These are phyloP conservation scores for Catostomus latipinnis DNA, from an alignment of 2,797 vertebrate species.

Conservation along the genomic window DNA sequence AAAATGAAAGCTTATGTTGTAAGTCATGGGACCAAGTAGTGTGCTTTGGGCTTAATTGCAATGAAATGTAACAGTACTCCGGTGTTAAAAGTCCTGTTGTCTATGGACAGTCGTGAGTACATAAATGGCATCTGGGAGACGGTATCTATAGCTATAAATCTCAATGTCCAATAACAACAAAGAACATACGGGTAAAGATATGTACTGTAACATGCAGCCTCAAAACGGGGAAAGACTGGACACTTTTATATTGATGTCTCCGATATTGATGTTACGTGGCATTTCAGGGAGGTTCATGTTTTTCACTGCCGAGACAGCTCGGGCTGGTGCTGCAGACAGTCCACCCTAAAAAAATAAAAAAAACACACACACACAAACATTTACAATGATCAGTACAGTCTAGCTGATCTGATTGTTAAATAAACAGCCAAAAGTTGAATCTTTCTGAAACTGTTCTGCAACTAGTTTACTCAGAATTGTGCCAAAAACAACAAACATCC, in stretches of 20 bases:
- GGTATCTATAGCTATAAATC: slow-evolving; percentile 16
- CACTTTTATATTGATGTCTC: slow-evolving; percentile 96
- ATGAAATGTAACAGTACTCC: neutral
- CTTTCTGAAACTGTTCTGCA: too few species aligned
- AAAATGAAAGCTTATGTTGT: slow-evolving; percentile 3
- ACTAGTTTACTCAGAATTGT: too few species aligned
- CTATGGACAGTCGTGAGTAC: neutral
- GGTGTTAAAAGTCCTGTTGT: neutral
- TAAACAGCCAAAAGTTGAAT: neutral
- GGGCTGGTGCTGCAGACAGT: slow-evolving; percentile 88
- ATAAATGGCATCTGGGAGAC: neutral
- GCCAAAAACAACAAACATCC: too few species aligned
- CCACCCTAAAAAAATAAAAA: slow-evolving; percentile 81
- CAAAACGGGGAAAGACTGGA: slow-evolving; percentile 90
- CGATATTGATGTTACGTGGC: slow-evolving; percentile 94
- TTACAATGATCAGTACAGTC: neutral
- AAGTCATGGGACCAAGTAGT: slow-evolving; percentile 8
- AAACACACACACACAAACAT: neutral
- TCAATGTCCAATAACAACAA: neutral
- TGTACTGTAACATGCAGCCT: slow-evolving; percentile 58
- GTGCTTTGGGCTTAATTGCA: neutral
- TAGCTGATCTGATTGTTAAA: neutral
- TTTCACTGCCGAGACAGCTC: slow-evolving; percentile 92
- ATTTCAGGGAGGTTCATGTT: slow-evolving; percentile 96
- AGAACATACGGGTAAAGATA: neutral